Percentiles rank a stretch among this genome's conserved stretches.
phyloP scores from a whole-genome alignment of 2,888 invertebrate species.

The Limnephilus rhombicus region DNA sequence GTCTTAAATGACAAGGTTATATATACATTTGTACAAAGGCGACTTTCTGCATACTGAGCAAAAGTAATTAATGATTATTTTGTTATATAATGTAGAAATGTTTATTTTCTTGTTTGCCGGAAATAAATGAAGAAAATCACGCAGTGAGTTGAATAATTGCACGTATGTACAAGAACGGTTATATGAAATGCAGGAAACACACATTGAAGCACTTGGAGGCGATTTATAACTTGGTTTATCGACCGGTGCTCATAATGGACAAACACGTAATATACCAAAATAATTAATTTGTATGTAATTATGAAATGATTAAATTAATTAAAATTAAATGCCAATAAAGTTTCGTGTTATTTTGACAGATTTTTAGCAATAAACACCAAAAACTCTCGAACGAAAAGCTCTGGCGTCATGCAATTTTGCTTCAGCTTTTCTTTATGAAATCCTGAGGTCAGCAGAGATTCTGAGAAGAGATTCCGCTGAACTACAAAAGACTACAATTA shows the following conservation, averaged over 20 bases:
- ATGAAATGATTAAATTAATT: not conserved
- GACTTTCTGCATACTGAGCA: not conserved
- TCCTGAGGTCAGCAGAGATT: not conserved
- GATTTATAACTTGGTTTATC: not conserved
- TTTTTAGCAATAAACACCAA: too few relatives aligned
- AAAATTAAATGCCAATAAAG: not conserved
- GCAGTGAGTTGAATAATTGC: not conserved
- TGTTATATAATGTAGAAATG: not conserved
- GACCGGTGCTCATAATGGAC: not conserved
- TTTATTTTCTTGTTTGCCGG: not conserved
- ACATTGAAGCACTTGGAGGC: not conserved
- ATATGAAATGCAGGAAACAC: not conserved
- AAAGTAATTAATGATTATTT: not conserved
- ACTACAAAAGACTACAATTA: conserved; percentile 33
- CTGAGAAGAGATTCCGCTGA: not conserved
- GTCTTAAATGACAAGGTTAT: not conserved
- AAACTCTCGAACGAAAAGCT: not conserved
- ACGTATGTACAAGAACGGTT: not conserved
- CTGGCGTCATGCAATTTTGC: not conserved
- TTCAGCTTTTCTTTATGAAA: not conserved
- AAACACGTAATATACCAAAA: not conserved
- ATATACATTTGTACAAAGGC: not conserved
- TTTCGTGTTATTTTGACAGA: not conserved
- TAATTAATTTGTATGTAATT: not conserved
- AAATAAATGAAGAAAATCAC: not conserved